Evolutionary conservation across 2,113 vertebrate species (phyloP).

Genomic region (Vulpes vulpes): DNA sequence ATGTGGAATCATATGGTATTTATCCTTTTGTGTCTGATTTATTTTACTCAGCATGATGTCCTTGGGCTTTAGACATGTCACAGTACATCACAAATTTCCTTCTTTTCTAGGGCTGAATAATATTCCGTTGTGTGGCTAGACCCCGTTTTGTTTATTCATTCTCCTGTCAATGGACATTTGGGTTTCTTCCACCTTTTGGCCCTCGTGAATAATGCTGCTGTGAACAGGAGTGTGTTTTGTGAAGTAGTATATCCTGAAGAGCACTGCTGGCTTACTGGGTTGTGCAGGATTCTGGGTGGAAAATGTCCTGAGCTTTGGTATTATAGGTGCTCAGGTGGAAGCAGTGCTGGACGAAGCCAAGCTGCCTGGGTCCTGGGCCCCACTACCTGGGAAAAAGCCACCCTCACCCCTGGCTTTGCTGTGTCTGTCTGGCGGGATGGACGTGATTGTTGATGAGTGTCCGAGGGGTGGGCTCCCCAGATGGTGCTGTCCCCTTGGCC

Average conservation of each 20-base stretch:
- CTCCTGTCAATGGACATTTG: fast-evolving
- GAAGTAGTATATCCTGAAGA: fast-evolving
- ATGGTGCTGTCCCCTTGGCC: background rate
- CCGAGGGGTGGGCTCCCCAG: background rate
- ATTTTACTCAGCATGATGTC: fast-evolving
- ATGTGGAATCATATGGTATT: fast-evolving
- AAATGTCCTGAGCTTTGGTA: fast-evolving
- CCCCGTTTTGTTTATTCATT: background rate
- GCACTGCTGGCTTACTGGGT: fast-evolving
- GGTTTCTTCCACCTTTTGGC: background rate
- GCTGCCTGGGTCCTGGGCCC: background rate
- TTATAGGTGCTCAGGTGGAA: background rate
- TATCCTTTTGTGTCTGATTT: background rate
- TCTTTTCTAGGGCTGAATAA: background rate
- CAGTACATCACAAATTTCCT: fast-evolving
- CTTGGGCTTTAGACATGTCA: background rate
- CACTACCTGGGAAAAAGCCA: background rate
- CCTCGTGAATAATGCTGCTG: fast-evolving
- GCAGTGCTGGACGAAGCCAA: too few species aligned
- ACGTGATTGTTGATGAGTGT: background rate
- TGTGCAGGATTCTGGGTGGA: too few species aligned
- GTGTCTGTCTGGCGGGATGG: background rate
- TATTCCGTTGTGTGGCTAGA: fast-evolving
- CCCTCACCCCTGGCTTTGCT: fast-evolving
- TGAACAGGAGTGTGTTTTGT: too few species aligned